phyloP scores from a whole-genome alignment of 2,113 vertebrate species.

The Eulemur rufifrons region DNA sequence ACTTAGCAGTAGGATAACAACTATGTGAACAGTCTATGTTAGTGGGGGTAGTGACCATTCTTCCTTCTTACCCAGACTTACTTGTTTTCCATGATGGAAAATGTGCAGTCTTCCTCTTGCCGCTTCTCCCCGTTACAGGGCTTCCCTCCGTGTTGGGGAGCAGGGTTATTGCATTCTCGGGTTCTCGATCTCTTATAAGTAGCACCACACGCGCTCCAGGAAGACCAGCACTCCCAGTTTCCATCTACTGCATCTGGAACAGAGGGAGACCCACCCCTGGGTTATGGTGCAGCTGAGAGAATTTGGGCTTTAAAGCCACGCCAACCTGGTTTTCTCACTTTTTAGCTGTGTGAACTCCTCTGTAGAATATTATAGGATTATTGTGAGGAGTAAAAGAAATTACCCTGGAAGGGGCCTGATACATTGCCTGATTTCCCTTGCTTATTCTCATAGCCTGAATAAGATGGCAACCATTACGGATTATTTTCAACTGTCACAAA shows the following conservation, averaged over 20 bases:
- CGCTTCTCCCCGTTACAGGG: slow-evolving; percentile 81
- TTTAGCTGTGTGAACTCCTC: not conserved
- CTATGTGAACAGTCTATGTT: not conserved
- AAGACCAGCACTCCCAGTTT: slow-evolving; percentile 93
- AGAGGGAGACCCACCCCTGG: not conserved
- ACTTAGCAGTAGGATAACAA: not conserved
- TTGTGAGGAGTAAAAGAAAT: not conserved
- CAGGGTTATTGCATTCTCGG: slow-evolving; percentile 90
- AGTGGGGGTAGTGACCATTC: not conserved
- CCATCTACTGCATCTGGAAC: slow-evolving; percentile 90
- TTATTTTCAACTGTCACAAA: not conserved
- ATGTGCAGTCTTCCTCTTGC: slow-evolving; percentile 87
- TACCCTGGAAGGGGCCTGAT: not conserved
- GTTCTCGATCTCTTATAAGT: slow-evolving; percentile 86
- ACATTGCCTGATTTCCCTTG: not conserved
- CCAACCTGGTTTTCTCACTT: not conserved
- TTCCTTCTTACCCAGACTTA: slow-evolving; percentile 61
- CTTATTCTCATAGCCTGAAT: not conserved
- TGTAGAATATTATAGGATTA: not conserved
- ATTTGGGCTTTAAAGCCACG: not conserved
- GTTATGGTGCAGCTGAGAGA: not conserved
- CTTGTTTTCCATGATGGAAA: slow-evolving; percentile 89
- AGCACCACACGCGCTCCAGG: slow-evolving; percentile 88
- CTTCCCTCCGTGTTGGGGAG: slow-evolving; percentile 85
- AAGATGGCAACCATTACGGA: not conserved